Evolutionary conservation across 2,888 invertebrate genomes (phyloP).

Genomic region (Ceratothoa steindachneri): DNA sequence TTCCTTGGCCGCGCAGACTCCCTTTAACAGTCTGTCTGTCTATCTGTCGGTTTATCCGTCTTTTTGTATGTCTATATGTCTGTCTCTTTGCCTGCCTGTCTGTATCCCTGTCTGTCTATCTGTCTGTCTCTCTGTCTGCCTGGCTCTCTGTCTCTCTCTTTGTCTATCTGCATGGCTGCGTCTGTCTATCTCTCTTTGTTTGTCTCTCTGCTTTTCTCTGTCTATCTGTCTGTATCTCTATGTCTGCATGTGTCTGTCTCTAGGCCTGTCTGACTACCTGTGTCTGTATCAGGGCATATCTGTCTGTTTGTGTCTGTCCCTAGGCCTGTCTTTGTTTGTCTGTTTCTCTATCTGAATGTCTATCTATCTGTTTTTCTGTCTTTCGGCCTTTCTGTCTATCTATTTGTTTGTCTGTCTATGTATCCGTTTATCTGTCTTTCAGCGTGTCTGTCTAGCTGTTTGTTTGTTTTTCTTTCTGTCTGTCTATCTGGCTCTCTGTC

Average conservation of each 20-base stretch:
- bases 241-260: not conserved
- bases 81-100: no score
- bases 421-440: not conserved
- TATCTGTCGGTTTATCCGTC: no score
- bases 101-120: no score
- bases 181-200: not conserved
- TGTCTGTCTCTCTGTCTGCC: no score
- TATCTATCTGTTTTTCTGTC: not conserved
- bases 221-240: not conserved
- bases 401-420: not conserved
- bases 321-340: not conserved
- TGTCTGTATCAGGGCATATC: no score
- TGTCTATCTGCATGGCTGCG: not conserved
- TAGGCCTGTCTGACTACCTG: not conserved
- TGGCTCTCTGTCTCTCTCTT: not conserved
- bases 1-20: no score
- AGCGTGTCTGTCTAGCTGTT: not conserved
- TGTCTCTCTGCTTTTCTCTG: not conserved
- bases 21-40: no score
- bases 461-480: not conserved
- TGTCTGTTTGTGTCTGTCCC: not conserved
- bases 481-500: not conserved
- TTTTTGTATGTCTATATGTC: no score
- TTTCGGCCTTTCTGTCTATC: not conserved
- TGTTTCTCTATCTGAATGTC: not conserved